phyloP scores from a whole-genome alignment of 2,888 invertebrate species.

The Imbricaverruca yamaguchii region DNA sequence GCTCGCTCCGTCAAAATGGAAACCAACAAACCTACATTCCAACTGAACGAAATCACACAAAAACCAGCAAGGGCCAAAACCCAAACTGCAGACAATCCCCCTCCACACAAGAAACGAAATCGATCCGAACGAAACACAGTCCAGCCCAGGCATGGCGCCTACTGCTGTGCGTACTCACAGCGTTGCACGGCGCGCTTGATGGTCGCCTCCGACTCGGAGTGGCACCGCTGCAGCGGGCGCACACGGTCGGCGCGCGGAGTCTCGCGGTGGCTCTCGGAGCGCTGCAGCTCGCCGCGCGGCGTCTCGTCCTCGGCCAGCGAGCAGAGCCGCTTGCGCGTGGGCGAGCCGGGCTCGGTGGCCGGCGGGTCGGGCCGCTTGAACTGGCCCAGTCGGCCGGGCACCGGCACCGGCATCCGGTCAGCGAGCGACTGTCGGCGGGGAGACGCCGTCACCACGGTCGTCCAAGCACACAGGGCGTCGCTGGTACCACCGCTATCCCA shows the following conservation, averaged over 20 bases:
- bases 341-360: background rate
- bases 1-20: too few species aligned
- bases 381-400: background rate
- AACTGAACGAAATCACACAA: too few species aligned
- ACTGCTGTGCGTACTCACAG: slow-evolving; percentile 46
- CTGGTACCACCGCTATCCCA: too few species aligned
- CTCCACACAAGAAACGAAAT: too few species aligned
- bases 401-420: slow-evolving; percentile 13
- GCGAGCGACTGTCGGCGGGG: background rate
- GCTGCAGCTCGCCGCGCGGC: slow-evolving; percentile 30
- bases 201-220: slow-evolving; percentile 67
- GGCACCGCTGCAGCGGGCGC: slow-evolving; percentile 49
- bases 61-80: too few species aligned
- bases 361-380: slow-evolving; percentile 22
- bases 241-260: slow-evolving; percentile 28
- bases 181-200: slow-evolving; percentile 63
- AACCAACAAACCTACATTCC: too few species aligned
- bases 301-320: slow-evolving; percentile 30
- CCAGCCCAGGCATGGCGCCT: too few species aligned
- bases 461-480: too few species aligned
- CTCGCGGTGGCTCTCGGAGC: slow-evolving; percentile 28
- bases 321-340: slow-evolving; percentile 33
- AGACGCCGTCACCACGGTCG: background rate
- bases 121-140: too few species aligned
- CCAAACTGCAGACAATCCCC: too few species aligned